Evolutionary conservation across 2,113 vertebrate species (phyloP).

Genomic region (Tor tambroides): DNA sequence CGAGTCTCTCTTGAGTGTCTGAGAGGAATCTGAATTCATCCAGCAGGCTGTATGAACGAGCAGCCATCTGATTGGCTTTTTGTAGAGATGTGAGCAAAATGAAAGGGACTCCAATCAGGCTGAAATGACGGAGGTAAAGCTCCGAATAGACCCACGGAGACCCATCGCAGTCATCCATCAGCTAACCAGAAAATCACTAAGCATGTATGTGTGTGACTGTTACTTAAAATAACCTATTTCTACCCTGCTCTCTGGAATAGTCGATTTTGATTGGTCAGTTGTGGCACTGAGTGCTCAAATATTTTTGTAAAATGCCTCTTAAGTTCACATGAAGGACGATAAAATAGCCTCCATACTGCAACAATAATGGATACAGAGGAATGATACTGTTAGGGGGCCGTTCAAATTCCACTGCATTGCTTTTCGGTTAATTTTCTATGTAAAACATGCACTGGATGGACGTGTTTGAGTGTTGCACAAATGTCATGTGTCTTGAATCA

Average conservation of each 20-base stretch:
- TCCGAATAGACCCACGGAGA: constrained; percentile 43
- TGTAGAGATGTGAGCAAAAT: constrained; percentile 27
- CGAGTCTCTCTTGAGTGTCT: constrained; percentile 35
- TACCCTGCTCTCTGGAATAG: background rate
- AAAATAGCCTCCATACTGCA: no score
- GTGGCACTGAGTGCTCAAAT: no score
- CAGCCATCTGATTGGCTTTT: constrained; percentile 45
- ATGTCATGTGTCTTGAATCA: no score
- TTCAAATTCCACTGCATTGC: no score
- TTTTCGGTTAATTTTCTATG: no score
- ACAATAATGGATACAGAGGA: no score
- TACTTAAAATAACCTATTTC: background rate
- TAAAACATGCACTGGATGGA: no score
- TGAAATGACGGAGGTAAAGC: constrained; percentile 43
- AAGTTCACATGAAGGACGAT: no score
- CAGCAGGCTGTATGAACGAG: constrained; percentile 29
- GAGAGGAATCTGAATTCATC: constrained; percentile 50
- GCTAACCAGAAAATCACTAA: background rate
- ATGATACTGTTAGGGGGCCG: no score
- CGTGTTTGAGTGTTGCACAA: no score
- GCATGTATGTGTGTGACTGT: background rate
- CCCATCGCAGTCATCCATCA: constrained; percentile 1
- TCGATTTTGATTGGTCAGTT: no score
- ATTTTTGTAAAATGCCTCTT: background rate
- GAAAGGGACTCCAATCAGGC: constrained; percentile 42